Evolutionary conservation across 2,888 invertebrate species (phyloP).

Genomic region (Apotomis betuletana): DNA sequence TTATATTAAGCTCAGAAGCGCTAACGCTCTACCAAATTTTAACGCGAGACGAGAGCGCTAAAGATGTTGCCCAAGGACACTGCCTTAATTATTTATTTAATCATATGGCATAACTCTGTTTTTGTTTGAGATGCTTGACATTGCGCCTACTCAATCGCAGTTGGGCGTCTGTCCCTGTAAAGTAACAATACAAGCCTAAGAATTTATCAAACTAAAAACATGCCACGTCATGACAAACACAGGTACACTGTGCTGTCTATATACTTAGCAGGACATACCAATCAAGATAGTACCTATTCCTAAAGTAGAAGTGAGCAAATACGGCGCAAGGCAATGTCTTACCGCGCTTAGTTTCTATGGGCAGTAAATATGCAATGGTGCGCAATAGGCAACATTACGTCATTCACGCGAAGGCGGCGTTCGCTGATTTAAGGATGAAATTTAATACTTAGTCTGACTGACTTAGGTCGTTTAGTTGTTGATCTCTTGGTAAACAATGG

Average conservation of each 20-base stretch:
- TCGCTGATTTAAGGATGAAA: conserved; percentile 45
- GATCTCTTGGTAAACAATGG: conserved; percentile 31
- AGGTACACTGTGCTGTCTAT: conserved; percentile 1
- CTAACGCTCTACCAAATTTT: no score
- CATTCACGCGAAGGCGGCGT: conserved; percentile 53
- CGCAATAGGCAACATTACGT: conserved; percentile 71
- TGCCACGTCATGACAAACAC: conserved; percentile 9
- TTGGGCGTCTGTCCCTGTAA: conserved; percentile 20
- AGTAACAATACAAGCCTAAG: not conserved
- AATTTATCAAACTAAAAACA: conserved; percentile 5
- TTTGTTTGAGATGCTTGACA: conserved; percentile 25
- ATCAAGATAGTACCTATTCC: conserved; percentile 50
- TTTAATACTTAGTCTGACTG: not conserved
- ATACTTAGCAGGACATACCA: conserved; percentile 44
- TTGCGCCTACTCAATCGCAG: conserved; percentile 35
- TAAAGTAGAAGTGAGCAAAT: conserved; percentile 51
- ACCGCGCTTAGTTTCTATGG: conserved; percentile 57
- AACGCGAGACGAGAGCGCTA: not conserved
- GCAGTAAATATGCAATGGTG: conserved; percentile 66
- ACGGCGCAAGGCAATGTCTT: conserved; percentile 54
- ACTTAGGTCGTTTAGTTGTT: conserved; percentile 29
- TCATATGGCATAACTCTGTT: conserved; percentile 11
- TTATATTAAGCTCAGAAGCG: no score
- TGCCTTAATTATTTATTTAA: not conserved
- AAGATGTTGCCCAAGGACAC: conserved; percentile 4